Evolutionary conservation across 37 sponge, comb jelly and placozoan species (phyloP), one percentile per base, ranked within the genome.

Genomic region (Crambe crambe): DNA sequence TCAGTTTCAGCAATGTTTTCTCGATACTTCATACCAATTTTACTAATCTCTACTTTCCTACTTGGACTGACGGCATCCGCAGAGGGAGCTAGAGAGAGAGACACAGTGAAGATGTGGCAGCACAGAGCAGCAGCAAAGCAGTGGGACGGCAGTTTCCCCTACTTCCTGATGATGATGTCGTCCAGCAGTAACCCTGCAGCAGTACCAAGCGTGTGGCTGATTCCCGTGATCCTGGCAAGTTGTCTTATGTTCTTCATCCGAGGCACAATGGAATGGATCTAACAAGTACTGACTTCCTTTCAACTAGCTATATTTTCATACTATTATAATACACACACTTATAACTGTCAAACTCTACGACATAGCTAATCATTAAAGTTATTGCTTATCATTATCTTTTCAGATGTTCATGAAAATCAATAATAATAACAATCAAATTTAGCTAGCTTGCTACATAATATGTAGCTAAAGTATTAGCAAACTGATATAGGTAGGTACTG

Each of bases 261-360:
- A 58, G 59, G 8, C 59, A 58, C 59, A 26, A 58, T 58, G 59
- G 25, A 58, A 23, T 58, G 59, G 59, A 58, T 58, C 66, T 65
- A 34, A 65, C 51, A 47, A 47, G 51, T 47, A 15, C 51, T 47
- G 12, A 47, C 51, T 47, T 47, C 6, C 6, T 47, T 47, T 12
- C 51, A 47, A 47, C n/a, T n/a, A n/a, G n/a, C n/a, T n/a, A n/a
- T n/a, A n/a, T n/a, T n/a, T n/a, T n/a, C n/a, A n/a, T n/a, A n/a
- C n/a, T n/a, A n/a, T n/a, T n/a, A n/a, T n/a, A n/a, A n/a, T n/a
- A n/a, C n/a, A n/a, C n/a, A n/a, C n/a, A n/a, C n/a, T n/a, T n/a
- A n/a, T n/a, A n/a, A n/a, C n/a, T n/a, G n/a, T n/a, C n/a, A n/a
- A n/a, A n/a, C n/a, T n/a, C n/a, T n/a, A n/a, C n/a, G n/a, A n/a